These are phyloP conservation scores for Zhuqinia jingwanae DNA, from an alignment of 2,888 invertebrate species.

Conservation along the genomic window DNA sequence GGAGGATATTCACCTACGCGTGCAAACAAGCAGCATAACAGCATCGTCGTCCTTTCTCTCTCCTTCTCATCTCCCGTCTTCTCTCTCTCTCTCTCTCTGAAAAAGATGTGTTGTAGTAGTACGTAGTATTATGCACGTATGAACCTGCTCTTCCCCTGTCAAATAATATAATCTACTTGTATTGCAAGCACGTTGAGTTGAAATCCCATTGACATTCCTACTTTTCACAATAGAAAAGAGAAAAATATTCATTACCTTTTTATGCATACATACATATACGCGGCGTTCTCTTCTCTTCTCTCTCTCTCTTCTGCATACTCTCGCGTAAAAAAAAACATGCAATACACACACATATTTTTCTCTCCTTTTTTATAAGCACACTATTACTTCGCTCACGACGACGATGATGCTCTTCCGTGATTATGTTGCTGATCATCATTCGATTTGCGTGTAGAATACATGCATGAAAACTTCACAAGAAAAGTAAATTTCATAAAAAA, in stretches of 20 bases:
- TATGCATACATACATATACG: background rate
- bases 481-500: background rate
- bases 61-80: conserved; percentile 43
- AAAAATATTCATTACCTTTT: background rate
- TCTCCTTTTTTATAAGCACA: background rate
- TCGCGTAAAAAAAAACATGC: conserved; percentile 2
- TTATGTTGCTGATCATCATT: background rate
- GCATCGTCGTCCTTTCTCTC: conserved; percentile 51
- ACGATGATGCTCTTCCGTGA: conserved; percentile 5
- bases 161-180: conserved; percentile 33
- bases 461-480: conserved; percentile 36
- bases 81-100: background rate
- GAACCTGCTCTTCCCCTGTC: conserved; percentile 35
- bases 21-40: conserved; percentile 66
- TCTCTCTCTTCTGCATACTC: background rate
- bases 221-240: conserved; percentile 49
- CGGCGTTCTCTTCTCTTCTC: too few relatives aligned
- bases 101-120: background rate
- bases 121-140: conserved; percentile 28
- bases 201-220: conserved; percentile 67
- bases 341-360: too few relatives aligned
- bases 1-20: conserved; percentile 76
- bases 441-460: background rate
- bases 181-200: conserved; percentile 47
- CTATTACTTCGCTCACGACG: conserved; percentile 13